Conservation (phyloP, 2,888 invertebrate species). For the Choristoneura rosaceana region DNA sequence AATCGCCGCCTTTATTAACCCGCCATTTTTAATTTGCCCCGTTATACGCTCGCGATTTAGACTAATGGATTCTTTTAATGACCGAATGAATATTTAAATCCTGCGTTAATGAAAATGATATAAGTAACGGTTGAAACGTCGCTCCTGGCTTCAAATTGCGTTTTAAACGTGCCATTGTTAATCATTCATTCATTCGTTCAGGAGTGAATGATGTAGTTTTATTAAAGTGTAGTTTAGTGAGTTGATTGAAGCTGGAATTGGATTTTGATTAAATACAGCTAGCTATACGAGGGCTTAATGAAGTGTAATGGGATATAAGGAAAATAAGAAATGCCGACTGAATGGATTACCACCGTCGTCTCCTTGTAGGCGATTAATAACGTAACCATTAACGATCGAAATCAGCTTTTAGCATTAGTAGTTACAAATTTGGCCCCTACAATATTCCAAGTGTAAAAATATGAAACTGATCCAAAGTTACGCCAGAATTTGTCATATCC, state of each 20-base stretch:
- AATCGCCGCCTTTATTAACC: conserved; percentile 31
- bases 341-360: not conserved
- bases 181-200: conserved; percentile 28
- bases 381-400: not conserved
- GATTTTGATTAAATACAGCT: not conserved
- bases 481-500: too few relatives aligned
- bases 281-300: not conserved
- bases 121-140: conserved; percentile 57
- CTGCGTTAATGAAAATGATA: conserved; percentile 69
- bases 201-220: conserved; percentile 14
- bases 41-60: conserved; percentile 60
- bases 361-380: not conserved
- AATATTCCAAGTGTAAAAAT: not conserved
- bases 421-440: not conserved
- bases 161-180: conserved; percentile 37
- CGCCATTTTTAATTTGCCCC: conserved; percentile 64
- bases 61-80: conserved; percentile 75
- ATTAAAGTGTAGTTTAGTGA: not conserved
- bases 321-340: not conserved
- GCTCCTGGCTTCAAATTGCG: conserved; percentile 30
- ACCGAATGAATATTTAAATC: conserved; percentile 75
- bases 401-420: not conserved
- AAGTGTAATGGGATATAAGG: not conserved
- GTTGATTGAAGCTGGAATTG: not conserved
- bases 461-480: too few relatives aligned